Conservation (phyloP, 1,140 invertebrate genomes). For the Drosophila truncata region DNA sequence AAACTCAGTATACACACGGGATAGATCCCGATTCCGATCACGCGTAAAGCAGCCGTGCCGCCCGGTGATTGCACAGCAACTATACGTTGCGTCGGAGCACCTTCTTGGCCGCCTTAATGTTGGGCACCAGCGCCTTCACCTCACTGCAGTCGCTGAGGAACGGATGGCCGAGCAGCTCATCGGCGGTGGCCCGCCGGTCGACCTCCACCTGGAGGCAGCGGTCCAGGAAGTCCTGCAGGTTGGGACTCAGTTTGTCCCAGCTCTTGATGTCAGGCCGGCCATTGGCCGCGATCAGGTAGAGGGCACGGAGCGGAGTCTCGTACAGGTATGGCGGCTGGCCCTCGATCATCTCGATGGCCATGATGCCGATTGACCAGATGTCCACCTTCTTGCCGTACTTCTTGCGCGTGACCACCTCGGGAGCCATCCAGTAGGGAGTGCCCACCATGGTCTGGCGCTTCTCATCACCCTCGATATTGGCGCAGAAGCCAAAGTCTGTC, state of each 20-base stretch:
- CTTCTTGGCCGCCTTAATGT: constrained; percentile 93
- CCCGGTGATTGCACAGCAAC: constrained; percentile 77
- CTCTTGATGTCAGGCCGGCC: constrained; percentile 96
- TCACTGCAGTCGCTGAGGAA: constrained; percentile 95
- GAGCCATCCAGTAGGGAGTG: constrained; percentile 95
- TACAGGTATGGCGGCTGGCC: constrained; percentile 98
- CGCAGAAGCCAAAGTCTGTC: constrained; percentile 99
- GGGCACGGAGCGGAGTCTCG: constrained; percentile 96
- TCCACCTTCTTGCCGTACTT: constrained; percentile 97
- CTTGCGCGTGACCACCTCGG: constrained; percentile 94
- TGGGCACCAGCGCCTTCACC: constrained; percentile 93
- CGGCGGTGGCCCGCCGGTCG: constrained; percentile 93
- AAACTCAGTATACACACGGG: constrained; percentile 43
- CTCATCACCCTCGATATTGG: constrained; percentile 95
- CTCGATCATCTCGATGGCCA: constrained; percentile 98
- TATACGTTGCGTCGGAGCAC: constrained; percentile 83
- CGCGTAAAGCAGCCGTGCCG: constrained; percentile 70
- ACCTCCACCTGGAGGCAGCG: constrained; percentile 97
- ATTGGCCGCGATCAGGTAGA: constrained; percentile 98
- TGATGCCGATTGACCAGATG: constrained; percentile 98
- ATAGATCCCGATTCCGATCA: constrained; percentile 51
- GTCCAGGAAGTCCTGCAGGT: constrained; percentile 94
- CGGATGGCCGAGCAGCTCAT: constrained; percentile 94
- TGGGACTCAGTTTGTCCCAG: constrained; percentile 92
- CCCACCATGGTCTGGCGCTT: constrained; percentile 99